Conservation (phyloP, 64 coral and sea anemone genomes). For the Orbicella faveolata region DNA sequence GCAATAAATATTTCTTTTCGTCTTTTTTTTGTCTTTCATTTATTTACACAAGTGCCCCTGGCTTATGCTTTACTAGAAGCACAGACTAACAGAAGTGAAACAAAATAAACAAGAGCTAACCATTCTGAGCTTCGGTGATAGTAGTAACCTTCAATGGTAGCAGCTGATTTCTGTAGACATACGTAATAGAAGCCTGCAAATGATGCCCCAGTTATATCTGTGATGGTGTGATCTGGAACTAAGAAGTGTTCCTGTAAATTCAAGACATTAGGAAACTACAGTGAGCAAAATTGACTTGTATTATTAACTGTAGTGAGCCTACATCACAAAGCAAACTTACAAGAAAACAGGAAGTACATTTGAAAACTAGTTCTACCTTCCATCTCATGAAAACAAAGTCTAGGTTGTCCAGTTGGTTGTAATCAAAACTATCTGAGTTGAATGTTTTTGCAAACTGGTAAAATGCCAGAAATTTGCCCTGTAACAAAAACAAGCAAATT, state of each 20-base stretch:
- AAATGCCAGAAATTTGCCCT: conserved; percentile 98
- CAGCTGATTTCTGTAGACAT: conserved; percentile 99
- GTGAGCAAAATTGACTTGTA: too few species aligned
- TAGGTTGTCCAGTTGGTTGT: conserved; percentile 90
- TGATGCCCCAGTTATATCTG: conserved; percentile 93
- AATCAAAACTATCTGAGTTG: conserved; percentile 98
- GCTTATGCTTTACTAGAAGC: not conserved
- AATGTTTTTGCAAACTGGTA: conserved; percentile 99
- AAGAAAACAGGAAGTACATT: not conserved
- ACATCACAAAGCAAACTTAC: not conserved
- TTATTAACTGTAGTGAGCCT: too few species aligned
- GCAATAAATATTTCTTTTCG: too few species aligned
- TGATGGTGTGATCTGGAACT: conserved; percentile 96
- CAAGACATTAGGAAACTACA: not conserved
- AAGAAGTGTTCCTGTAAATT: conserved; percentile 87
- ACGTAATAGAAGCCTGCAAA: conserved; percentile 99
- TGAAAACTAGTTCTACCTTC: conserved; percentile 56
- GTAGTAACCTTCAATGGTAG: conserved; percentile 98
- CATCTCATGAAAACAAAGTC: conserved; percentile 99
- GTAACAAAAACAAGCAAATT: conserved; percentile 8
- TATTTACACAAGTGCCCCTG: too few species aligned
- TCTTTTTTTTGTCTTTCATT: too few species aligned
- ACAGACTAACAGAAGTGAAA: not conserved
- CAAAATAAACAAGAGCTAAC: conserved; percentile 25
- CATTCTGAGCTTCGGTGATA: conserved; percentile 98